Base-by-base conservation (phyloP, 2,888 invertebrate genomes). In the Phrixothrix hirtus region DNA sequence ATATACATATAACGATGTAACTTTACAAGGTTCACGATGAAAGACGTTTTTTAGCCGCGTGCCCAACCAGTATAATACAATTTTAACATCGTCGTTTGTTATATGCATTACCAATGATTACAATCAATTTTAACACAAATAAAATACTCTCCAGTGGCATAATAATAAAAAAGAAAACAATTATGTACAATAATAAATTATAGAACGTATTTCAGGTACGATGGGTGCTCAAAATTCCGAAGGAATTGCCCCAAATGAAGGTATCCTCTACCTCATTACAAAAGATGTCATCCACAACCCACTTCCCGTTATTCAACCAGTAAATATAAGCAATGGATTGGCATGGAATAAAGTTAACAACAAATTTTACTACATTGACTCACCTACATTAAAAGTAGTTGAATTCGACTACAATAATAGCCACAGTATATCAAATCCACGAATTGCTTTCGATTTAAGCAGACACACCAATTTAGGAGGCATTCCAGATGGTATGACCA, bases 301-400 rank as follows among this genome's bases (percentile, higher is more conserved):
- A 0, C 45, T 57, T 38, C 55, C 65, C 1, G 60, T 67, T 16
- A 62, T 72, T 10, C 59, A 71, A 1, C 75, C 77, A 4, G 84
- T 87, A 12, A 79, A 81, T 9, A 79, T 89, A n/a, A 89, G 90
- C 32, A 92, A 92, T 65, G 92, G 92, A 1, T 72, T 92, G 3
- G 84, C 85, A 0, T 92, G 91, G 91, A 86, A 83, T 11, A 68
- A 76, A 0, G 85, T 87, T 63, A 83, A 84, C 65, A 79, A 82
- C 54, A 83, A 80, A 62, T 83, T 92, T 79, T 92, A 86, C 73
- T 92, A 87, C 72, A 88, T 89, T 26, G 92, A 92, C 73, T 83
- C 88, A 0, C 79, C 83, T 0, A 84, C 86, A 0, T 72, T 78
- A 21, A 81, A 83, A 61, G 78, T 92, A 1, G 84, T 81, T 44